Conservation (phyloP, 2,888 invertebrate genomes). For the Psylliodes chrysocephalus region DNA sequence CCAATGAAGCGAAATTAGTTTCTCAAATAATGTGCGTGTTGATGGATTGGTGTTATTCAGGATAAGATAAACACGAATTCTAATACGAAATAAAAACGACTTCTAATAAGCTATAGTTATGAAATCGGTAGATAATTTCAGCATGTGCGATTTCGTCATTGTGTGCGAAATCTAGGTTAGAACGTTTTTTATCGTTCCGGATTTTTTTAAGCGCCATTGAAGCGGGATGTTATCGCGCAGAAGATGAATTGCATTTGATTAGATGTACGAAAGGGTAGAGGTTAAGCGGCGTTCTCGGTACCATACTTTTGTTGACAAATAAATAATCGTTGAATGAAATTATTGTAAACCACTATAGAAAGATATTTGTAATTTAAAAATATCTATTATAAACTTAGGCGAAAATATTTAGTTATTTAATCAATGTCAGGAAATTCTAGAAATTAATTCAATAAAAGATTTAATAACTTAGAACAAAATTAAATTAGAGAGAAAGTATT, state of each 20-base stretch:
- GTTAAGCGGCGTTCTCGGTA: neutral
- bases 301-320: too few species aligned
- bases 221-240: neutral
- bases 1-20: too few species aligned
- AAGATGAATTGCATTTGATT: neutral
- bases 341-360: too few species aligned
- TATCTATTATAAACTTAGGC: too few species aligned
- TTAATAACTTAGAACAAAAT: too few species aligned
- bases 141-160: slow-evolving; percentile 6
- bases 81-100: neutral
- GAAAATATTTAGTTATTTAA: too few species aligned
- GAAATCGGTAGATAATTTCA: neutral
- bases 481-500: too few species aligned
- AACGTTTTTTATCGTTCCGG: neutral
- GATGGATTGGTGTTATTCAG: neutral
- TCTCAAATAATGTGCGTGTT: neutral
- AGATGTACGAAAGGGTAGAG: neutral
- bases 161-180: slow-evolving; percentile 6
- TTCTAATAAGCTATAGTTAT: neutral
- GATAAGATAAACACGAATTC: neutral
- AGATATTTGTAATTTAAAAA: too few species aligned
- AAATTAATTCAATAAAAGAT: too few species aligned
- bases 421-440: too few species aligned
- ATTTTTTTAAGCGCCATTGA: neutral
- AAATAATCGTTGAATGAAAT: too few species aligned